Percentiles rank a stretch among this genome's conserved stretches.
Conservation (phyloP, 2,888 invertebrate species). For the Rambutsinella grinnellia region DNA sequence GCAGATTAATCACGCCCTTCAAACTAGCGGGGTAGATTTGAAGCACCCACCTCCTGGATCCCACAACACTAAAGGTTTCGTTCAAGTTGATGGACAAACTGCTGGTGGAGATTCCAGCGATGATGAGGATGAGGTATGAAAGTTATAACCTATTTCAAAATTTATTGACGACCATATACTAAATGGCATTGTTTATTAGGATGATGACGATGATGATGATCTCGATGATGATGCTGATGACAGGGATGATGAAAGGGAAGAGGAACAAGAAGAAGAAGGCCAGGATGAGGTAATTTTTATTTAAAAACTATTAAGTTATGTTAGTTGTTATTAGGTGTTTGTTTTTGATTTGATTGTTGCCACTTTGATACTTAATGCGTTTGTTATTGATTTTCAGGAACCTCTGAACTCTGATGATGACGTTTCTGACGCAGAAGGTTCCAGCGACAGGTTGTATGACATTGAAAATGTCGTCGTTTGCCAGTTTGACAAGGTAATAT, state of each 20-base stretch:
- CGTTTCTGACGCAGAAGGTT: conserved; percentile 90
- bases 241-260: conserved; percentile 70
- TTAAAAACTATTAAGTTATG: too few species aligned
- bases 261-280: conserved; percentile 76
- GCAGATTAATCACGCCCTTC: conserved; percentile 86
- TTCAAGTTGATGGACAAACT: conserved; percentile 59
- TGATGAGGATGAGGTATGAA: conserved; percentile 43
- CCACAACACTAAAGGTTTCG: conserved; percentile 43
- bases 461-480: conserved; percentile 99
- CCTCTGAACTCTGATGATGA: conserved; percentile 97
- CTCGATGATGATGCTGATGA: conserved; percentile 70
- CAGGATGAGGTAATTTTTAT: conserved; percentile 71
- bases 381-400: conserved; percentile 74
- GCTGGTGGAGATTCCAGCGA: conserved; percentile 62
- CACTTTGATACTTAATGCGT: too few species aligned
- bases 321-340: background rate
- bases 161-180: background rate
- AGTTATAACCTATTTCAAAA: background rate
- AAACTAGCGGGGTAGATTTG: conserved; percentile 68
- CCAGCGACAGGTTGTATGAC: conserved; percentile 90
- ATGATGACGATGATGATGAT: conserved; percentile 82
- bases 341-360: background rate
- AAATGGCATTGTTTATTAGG: conserved; percentile 73
- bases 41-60: conserved; percentile 44
- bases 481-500: conserved; percentile 97